phyloP scores from a whole-genome alignment of 2,888 invertebrate genomes.

The Brachylomia viminalis region DNA sequence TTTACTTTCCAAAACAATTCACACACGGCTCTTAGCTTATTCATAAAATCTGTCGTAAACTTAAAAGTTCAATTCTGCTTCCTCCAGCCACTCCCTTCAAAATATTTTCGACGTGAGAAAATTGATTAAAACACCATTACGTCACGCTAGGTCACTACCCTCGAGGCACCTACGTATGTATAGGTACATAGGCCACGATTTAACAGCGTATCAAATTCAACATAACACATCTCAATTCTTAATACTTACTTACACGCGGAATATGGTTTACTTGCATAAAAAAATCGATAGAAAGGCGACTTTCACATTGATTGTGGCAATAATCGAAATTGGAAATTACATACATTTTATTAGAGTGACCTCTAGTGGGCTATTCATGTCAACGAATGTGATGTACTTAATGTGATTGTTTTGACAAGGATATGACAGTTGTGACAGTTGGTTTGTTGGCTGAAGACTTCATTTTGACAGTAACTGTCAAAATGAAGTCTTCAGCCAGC shows the following conservation, averaged over 20 bases:
- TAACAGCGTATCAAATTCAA: conserved; percentile 49
- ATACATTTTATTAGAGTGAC: conserved; percentile 55
- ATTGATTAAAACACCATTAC: conserved; percentile 32
- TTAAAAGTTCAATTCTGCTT: conserved; percentile 17
- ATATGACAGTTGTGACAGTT: conserved; percentile 43
- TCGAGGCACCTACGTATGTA: background rate
- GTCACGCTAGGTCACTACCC: conserved; percentile 44
- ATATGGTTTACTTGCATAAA: conserved; percentile 60
- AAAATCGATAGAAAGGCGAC: conserved; percentile 67
- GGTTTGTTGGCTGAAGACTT: conserved; percentile 7
- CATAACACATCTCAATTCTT: conserved; percentile 29
- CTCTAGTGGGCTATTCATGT: conserved; percentile 47
- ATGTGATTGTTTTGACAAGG: conserved; percentile 41
- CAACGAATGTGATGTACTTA: conserved; percentile 25
- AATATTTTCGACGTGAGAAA: conserved; percentile 33
- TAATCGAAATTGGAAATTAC: conserved; percentile 65
- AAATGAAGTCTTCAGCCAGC: too few relatives aligned
- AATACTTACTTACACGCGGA: conserved; percentile 32
- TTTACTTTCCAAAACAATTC: conserved; percentile 29
- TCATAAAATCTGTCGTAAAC: conserved; percentile 11
- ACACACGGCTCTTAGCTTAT: conserved; percentile 6
- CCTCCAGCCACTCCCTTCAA: conserved; percentile 16
- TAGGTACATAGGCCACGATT: conserved; percentile 9
- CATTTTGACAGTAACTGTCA: conserved; percentile 57
- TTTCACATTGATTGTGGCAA: conserved; percentile 70